phyloP scores from a whole-genome alignment of 1,140 invertebrate genomes.

The Tribolium castaneum region DNA sequence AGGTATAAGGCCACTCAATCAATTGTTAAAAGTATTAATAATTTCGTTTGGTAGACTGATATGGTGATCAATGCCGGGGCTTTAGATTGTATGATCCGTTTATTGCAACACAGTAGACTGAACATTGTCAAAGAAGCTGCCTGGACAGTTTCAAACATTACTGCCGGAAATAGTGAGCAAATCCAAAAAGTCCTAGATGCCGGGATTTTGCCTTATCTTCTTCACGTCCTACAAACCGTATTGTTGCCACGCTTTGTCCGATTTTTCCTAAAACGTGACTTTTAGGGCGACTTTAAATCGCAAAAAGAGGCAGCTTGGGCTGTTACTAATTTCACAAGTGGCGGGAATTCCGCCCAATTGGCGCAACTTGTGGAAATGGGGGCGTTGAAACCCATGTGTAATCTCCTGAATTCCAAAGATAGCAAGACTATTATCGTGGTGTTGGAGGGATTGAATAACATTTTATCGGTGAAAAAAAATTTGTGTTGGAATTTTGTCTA shows the following conservation, averaged over 20 bases:
- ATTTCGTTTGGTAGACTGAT: conserved; percentile 77
- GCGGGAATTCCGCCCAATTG: conserved; percentile 92
- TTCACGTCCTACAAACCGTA: conserved; percentile 86
- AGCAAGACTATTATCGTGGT: conserved; percentile 84
- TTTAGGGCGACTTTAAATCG: conserved; percentile 95
- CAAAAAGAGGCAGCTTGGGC: conserved; percentile 99
- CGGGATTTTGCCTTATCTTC: conserved; percentile 78
- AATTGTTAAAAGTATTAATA: background rate
- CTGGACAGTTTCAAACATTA: conserved; percentile 99
- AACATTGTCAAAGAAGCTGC: conserved; percentile 94
- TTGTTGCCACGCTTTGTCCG: background rate
- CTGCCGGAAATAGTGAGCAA: conserved; percentile 96
- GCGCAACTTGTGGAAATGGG: conserved; percentile 87
- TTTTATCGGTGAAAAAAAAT: conserved; percentile 68
- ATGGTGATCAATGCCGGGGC: conserved; percentile 85
- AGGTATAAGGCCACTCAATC: conserved; percentile 65
- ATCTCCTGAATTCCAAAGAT: conserved; percentile 90
- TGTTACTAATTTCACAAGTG: conserved; percentile 98
- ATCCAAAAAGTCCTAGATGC: conserved; percentile 98
- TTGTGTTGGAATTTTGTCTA: background rate
- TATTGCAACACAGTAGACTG: conserved; percentile 76
- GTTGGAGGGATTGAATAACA: conserved; percentile 92
- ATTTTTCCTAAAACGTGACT: conserved; percentile 52
- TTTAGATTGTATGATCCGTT: conserved; percentile 74
- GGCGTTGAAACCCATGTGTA: conserved; percentile 92